Base-by-base conservation (phyloP, 2,888 invertebrate species). In the Serripes groenlandicus region DNA sequence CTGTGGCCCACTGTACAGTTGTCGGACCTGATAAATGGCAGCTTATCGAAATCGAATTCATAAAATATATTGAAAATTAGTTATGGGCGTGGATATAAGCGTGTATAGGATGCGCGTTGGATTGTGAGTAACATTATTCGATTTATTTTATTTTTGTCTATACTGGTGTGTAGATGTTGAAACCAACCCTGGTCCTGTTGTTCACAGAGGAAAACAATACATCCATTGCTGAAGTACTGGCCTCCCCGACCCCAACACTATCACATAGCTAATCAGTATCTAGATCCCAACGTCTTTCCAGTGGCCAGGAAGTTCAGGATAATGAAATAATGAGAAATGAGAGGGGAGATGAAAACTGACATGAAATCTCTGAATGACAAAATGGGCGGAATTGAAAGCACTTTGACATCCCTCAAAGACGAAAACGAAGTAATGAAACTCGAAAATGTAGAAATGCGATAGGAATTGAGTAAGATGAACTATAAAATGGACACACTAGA, bases 321-420 rank as follows among this genome's bases (percentile, higher is more conserved):
- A 56, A 56, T 11, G 56, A 56, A 56, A 26, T 56, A 56, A 56
- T 56, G 56, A 26, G n/a, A n/a, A 26, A 56, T 56, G 56, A 56
- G 23, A 56, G 56, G 26, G n/a, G 56, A 56, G 11, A 30, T 60
- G 32, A 60, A 60, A 30, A 30, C 7, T 30, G 60, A 60, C 9
- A 30, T 60, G 28, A 49, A 49, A 49, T 49, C 49, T 21, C 49
- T 49, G 15, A 49, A 49, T 21, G 21, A 49, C 21, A 49, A 30
- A 21, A 60, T 60, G 28, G 56, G 23, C 23, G 23, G 23, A 11
- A 56, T 56, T 26, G 56, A 56, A 56, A 56, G 23, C 11, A 56
- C 23, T 11, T 23, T 56, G 11, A 11, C 21, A 23, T 23, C 9
- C 26, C n/a, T 56, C 23, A 56, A 23, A 23, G 56, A 21, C 21